Evolutionary conservation across 2,797 vertebrate species (phyloP), one percentile per base, ranked within the genome.

Genomic region (Sebastes steindachneri): DNA sequence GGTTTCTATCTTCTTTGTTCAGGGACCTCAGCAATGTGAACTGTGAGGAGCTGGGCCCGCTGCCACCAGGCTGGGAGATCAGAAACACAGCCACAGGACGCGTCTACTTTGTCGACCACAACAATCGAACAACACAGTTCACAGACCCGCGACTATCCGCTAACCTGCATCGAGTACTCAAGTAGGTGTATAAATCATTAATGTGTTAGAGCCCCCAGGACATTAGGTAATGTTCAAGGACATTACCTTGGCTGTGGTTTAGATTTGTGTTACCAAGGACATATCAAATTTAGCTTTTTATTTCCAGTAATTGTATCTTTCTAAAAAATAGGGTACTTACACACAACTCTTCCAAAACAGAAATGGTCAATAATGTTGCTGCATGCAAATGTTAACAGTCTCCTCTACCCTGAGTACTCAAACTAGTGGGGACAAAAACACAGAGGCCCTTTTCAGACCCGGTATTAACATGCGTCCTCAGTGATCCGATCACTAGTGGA

Each of bases 21-120:
- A 99, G 98, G 96, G 98, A 99, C 95, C 96, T 99, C 85, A 98
- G 97, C 94, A 98, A 99, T 94, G 97, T 99, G 91, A 99, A 98
- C 96, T 99, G 98, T 91, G 98, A 99, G 95, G 98, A 99, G 94
- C 96, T 99, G 91, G 98, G 98, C 84, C 98, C 98, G 1, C 95
- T 99, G 94, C 98, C 97, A 80, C 97, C 97, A 82, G 98, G 98
- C 95, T 99, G 98, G 98, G 98, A 99, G 95, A 98, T 98, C 90
- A 96, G 98, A 73, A 99, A 98, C 95, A 99, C 98, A 1, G 98
- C 98, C 35, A 99, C 98, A 3, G 98, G 98, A 87, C 96, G 98
- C 21, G 97, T 99, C 94, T 99, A 99, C 96, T 99, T 99, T 83
- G 98, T 99, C 45, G 98, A 99, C 95, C 98, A 99, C 96, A 99